A percentile compares a stretch with the other conserved stretches of the same genome.
Evolutionary conservation across 1,140 invertebrate species (phyloP).

Genomic region (Ips nitidus): DNA sequence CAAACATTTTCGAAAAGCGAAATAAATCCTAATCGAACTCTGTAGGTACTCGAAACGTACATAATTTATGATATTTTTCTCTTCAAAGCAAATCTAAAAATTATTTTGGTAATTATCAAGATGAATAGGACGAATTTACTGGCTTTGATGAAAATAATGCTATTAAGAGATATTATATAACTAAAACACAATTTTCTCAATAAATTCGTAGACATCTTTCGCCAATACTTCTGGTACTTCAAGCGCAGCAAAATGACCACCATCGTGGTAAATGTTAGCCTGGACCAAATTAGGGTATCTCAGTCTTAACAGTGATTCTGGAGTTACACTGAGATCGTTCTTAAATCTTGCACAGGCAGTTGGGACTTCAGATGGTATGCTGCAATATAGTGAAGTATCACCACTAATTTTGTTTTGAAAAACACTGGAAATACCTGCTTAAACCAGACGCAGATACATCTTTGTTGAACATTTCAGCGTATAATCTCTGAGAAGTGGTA

Average conservation of each 20-base stretch:
- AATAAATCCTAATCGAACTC: not conserved
- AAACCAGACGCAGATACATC: slow-evolving; percentile 16
- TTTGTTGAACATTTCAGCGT: slow-evolving; percentile 60
- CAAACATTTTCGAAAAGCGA: not conserved
- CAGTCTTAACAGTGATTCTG: slow-evolving; percentile 60
- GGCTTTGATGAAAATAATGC: no score
- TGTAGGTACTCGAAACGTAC: no score
- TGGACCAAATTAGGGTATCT: slow-evolving; percentile 67
- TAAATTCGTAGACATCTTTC: slow-evolving; percentile 58
- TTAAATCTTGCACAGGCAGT: slow-evolving; percentile 66
- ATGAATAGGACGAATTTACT: no score
- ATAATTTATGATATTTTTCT: no score
- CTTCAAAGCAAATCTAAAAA: no score
- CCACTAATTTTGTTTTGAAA: not conserved
- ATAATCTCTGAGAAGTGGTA: slow-evolving; percentile 67
- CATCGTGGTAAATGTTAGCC: slow-evolving; percentile 61
- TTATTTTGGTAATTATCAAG: no score
- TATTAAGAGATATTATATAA: no score
- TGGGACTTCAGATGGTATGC: slow-evolving; percentile 63
- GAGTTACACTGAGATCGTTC: slow-evolving; percentile 62
- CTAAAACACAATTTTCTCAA: slow-evolving; percentile 34
- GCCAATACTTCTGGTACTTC: slow-evolving; percentile 72
- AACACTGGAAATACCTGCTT: slow-evolving; percentile 5
- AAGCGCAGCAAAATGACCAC: slow-evolving; percentile 86
- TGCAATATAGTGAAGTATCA: slow-evolving; percentile 50